A percentile compares a stretch with the other conserved stretches of the same genome.
Evolutionary conservation across 2,888 invertebrate genomes (phyloP).

Genomic region (Entomobrya multifasciata): DNA sequence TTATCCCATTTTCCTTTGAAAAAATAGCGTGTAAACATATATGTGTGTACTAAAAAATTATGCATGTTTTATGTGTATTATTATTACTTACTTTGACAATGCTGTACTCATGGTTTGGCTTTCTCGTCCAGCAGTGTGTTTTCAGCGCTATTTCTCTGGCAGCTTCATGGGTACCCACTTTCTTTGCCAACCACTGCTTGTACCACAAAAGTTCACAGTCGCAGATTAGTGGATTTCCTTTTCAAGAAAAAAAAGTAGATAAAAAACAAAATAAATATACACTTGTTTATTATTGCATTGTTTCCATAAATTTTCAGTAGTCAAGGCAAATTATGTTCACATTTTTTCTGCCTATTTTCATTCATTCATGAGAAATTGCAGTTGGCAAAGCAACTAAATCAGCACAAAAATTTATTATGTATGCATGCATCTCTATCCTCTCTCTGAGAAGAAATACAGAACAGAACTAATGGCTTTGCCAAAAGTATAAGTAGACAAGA

Average conservation of each 20-base stretch:
- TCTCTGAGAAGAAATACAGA: too few species aligned
- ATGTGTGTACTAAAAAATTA: too few species aligned
- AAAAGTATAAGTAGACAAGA: too few species aligned
- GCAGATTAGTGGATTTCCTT: conserved; percentile 94
- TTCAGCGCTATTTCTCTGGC: conserved; percentile 76
- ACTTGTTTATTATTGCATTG: background rate
- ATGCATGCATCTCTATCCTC: too few species aligned
- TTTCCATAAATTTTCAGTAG: background rate
- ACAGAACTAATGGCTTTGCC: too few species aligned
- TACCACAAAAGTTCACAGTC: conserved; percentile 95
- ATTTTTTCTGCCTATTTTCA: too few species aligned
- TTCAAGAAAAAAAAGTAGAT: conserved; percentile 66
- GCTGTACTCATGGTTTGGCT: conserved; percentile 78
- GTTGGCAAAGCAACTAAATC: too few species aligned
- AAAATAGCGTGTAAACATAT: background rate
- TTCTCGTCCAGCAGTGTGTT: conserved; percentile 78
- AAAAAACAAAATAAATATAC: background rate
- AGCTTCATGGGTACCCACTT: conserved; percentile 72
- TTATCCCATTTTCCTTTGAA: background rate
- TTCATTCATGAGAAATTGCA: too few species aligned
- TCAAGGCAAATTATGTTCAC: background rate
- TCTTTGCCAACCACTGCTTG: conserved; percentile 86
- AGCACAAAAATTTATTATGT: too few species aligned
- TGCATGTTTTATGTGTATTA: background rate
- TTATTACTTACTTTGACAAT: conserved; percentile 76